phyloP scores from a whole-genome alignment of 2,888 invertebrate species.

The Saturnia pavonia region DNA sequence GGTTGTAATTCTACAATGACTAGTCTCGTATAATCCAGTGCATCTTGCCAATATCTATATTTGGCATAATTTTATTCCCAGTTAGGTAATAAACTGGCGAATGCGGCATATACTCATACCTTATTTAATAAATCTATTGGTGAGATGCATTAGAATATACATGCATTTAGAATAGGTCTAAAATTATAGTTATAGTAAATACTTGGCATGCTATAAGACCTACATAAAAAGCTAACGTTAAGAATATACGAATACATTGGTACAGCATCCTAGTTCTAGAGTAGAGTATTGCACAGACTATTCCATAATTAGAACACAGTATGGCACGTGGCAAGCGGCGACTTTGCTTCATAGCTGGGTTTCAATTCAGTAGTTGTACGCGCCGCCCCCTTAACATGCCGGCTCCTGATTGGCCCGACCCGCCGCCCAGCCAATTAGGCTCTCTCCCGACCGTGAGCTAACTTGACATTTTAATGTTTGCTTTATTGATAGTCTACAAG shows the following conservation, averaged over 20 bases:
- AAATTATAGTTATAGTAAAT: background rate
- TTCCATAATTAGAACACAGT: background rate
- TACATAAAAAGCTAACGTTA: background rate
- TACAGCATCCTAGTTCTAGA: background rate
- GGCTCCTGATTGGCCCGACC: conserved; percentile 62
- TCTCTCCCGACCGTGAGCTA: conserved; percentile 61
- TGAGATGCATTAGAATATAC: too few species aligned
- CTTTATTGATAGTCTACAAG: conserved; percentile 47
- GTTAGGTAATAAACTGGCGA: too few species aligned
- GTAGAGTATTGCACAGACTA: background rate
- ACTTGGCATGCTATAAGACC: background rate
- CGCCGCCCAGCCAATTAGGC: conserved; percentile 75
- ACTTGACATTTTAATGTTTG: conserved; percentile 80
- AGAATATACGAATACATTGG: background rate
- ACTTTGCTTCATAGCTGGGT: conserved; percentile 75
- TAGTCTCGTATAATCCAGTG: too few species aligned
- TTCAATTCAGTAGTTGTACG: conserved; percentile 59
- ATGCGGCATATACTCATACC: too few species aligned
- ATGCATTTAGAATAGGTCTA: too few species aligned
- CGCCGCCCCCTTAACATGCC: conserved; percentile 61
- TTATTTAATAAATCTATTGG: too few species aligned
- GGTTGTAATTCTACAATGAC: too few species aligned
- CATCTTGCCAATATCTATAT: too few species aligned
- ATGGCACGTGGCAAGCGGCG: conserved; percentile 32
- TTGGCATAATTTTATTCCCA: too few species aligned